These are phyloP conservation scores for Trilocha varians DNA, from an alignment of 2,888 invertebrate genomes.

Conservation along the genomic window DNA sequence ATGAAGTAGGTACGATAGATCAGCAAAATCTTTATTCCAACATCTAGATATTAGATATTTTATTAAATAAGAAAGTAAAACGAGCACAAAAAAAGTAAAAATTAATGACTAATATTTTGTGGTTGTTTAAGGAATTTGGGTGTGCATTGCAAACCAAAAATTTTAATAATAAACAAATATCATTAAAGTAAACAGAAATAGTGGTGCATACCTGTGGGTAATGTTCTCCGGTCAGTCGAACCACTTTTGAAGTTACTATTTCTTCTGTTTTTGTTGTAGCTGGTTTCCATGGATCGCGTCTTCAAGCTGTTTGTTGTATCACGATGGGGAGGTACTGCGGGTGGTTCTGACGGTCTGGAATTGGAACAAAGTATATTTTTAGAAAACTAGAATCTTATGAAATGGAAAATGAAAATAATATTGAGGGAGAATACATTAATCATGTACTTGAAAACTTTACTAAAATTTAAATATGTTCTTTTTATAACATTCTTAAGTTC, in stretches of 20 bases:
- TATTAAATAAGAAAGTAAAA: no score
- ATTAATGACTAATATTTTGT: no score
- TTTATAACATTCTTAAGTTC: no score
- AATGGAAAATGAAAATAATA: neutral
- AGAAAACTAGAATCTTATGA: slow-evolving; percentile 2
- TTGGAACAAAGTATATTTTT: neutral
- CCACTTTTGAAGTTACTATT: slow-evolving; percentile 72
- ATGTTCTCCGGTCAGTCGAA: slow-evolving; percentile 79
- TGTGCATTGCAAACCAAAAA: no score
- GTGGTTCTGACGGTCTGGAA: slow-evolving; percentile 72
- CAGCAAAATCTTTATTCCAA: no score
- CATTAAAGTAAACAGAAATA: neutral
- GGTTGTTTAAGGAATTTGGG: no score
- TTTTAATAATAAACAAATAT: neutral
- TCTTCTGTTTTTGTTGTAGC: slow-evolving; percentile 77
- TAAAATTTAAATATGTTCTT: no score
- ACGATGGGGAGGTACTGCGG: slow-evolving; percentile 82
- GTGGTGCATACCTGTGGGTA: slow-evolving; percentile 80
- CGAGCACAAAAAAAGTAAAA: no score
- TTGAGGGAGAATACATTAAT: no score
- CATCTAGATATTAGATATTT: no score
- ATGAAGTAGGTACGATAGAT: no score
- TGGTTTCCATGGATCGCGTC: slow-evolving; percentile 89
- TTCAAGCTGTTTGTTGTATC: slow-evolving; percentile 82
- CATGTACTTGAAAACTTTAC: no score